These are phyloP conservation scores for Oncorhynchus nerka DNA, from an alignment of 2,113 vertebrate species.

Conservation along the genomic window DNA sequence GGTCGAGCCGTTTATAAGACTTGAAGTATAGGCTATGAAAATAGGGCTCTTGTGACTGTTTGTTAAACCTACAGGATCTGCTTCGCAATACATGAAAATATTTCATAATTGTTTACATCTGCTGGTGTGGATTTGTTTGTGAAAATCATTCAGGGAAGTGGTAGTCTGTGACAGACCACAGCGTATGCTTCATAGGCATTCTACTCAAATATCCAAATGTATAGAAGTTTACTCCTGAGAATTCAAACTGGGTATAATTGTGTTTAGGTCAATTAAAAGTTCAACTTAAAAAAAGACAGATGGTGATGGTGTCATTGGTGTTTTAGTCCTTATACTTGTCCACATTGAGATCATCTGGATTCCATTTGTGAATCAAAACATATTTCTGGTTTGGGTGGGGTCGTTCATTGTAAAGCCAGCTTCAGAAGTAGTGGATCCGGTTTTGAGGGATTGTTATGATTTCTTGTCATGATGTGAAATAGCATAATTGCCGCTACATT, in stretches of 20 bases:
- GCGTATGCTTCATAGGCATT: slow-evolving; percentile 5
- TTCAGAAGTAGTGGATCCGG: slow-evolving; percentile 20
- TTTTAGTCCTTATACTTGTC: neutral
- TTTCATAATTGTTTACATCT: slow-evolving; percentile 29
- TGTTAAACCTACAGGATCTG: slow-evolving; percentile 29
- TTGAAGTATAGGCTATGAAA: slow-evolving; percentile 8
- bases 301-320: slow-evolving; percentile 13
- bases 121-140: slow-evolving; percentile 12
- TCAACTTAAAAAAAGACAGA: slow-evolving; percentile 2
- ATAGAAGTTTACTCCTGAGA: neutral
- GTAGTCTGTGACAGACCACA: neutral
- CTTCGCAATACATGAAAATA: slow-evolving; percentile 15
- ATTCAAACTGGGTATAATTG: slow-evolving; percentile 7
- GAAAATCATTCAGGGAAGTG: slow-evolving; percentile 3
- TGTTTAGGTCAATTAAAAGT: slow-evolving; percentile 8
- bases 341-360: slow-evolving; percentile 14
- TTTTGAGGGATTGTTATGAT: slow-evolving; percentile 24
- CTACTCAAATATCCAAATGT: neutral
- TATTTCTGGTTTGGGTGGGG: slow-evolving; percentile 9
- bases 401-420: slow-evolving; percentile 9
- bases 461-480: slow-evolving; percentile 22
- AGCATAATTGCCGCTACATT: slow-evolving; percentile 10
- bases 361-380: slow-evolving; percentile 20
- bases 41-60: slow-evolving; percentile 18
- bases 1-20: neutral